Base-by-base conservation (phyloP, 1,140 invertebrate species). In the Chrysopa pallens region DNA sequence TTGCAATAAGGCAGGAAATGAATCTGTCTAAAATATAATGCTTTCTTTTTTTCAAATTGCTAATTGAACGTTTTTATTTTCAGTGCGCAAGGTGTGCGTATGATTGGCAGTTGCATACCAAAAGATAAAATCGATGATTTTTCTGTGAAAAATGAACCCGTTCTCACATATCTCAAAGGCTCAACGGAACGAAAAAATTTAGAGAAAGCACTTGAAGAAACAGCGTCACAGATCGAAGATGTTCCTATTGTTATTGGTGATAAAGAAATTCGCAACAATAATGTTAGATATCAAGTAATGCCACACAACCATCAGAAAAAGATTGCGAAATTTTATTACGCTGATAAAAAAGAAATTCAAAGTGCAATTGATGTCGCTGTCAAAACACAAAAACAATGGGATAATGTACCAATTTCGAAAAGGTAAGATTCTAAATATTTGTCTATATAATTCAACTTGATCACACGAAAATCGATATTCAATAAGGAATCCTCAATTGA, bases 231-330 rank as follows among this genome's bases (percentile, higher is more conserved):
- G 35, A 75, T 75, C 31, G 74, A 81, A 55, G 91, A 96, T 47
- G 74, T 96, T 38, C 93, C 93, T 0, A 82, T 97, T 54, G 74
- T 96, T 14, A 92, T 97, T 58, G 91, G 89, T 8, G 79, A 82
- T 46, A 74, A 95, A 61, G 82, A 84, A 61, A 80, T 84, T 50
- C 74, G 72, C 44, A 84, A 85, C 1, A 70, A 81, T 31, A 64
- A 78, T 49, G 74, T 82, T 17, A 69, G 70, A 48, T 80, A 84
- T 61, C 84, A 88, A 73, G 70, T 74, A 11, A 76, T 74, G 85
- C 91, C 92, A 0, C 90, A 91, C 59, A 76, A 94, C 59, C 91
- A 96, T 57, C 57, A 72, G 41, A 76, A 77, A 44, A 87, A 87
- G 56, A 62, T 96, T 29, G 91, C 93, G 8, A 86, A 89, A 58